Conservation (phyloP, 2,888 invertebrate species). For the Thymelicus lineola region DNA sequence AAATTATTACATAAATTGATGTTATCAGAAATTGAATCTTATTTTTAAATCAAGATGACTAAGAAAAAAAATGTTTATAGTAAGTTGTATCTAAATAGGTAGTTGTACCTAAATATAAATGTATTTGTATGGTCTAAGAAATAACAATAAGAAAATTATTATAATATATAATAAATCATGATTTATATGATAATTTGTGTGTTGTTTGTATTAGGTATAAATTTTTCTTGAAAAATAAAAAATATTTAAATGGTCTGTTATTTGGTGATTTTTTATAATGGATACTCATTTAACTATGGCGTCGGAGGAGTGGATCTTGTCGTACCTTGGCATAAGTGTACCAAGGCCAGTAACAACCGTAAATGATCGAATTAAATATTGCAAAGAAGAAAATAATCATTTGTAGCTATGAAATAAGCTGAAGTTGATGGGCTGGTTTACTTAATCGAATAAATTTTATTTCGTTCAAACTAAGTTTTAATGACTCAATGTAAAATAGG, state of each 20-base stretch:
- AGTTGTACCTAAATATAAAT: too few species aligned
- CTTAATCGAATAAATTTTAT: too few species aligned
- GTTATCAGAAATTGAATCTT: neutral
- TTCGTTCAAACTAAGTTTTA: too few species aligned
- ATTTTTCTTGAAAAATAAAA: neutral
- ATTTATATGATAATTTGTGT: neutral
- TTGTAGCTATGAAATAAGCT: too few species aligned
- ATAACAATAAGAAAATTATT: neutral
- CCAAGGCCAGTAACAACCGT: neutral
- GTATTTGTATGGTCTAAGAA: neutral
- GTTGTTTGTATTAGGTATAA: neutral
- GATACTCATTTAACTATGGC: neutral
- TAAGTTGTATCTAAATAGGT: neutral
- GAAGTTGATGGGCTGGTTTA: too few species aligned
- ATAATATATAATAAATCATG: neutral
- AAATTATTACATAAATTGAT: neutral
- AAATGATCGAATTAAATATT: too few species aligned
- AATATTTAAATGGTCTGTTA: slow-evolving; percentile 2
- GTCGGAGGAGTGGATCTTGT: too few species aligned
- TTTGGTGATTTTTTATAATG: neutral
- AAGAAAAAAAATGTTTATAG: neutral
- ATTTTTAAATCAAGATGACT: neutral
- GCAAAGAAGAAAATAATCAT: too few species aligned
- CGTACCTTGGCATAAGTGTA: too few species aligned
- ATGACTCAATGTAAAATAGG: too few species aligned